Base-by-base conservation (phyloP, 2,797 vertebrate species). In the Brachyalestes nurse region DNA sequence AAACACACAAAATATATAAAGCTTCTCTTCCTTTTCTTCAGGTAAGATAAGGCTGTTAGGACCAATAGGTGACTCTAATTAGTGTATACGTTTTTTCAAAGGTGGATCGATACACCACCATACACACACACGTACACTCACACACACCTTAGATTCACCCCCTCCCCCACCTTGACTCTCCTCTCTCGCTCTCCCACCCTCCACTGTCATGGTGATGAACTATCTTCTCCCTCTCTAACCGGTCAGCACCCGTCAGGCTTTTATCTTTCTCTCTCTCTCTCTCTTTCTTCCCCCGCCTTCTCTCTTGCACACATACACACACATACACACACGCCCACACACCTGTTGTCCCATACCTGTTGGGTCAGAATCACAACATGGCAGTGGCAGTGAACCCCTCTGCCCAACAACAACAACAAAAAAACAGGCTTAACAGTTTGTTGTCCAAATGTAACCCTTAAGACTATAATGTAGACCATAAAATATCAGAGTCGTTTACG, bases 171-270 rank as follows among this genome's bases (percentile, higher is more conserved):
- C 45, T 10, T 13, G 17, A n/a, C 49, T 7, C 28, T 49, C 10
- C 21, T 65, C 40, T 83, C 85, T 89, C 85, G 72, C 75, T 49
- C 84, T 87, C 76, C 86, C 87, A 75, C 86, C 86, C 87, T 82
- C 82, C 83, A 83, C 85, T 85, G 80, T 91, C 80, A 88, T 55
- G 79, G 78, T 87, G 80, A 87, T 80, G 85, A 88, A 86, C 84
- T 86, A 83, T 85, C 34, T 82, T 80, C 75, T 76, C 58, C 51
- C 60, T 70, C 78, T 82, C 49, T 23, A 51, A 77, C 72, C 42
- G 57, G 70, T 77, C 65, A 75, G 62, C 70, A 78, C 83, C 79
- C 78, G 58, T 83, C 82, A 82, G 74, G 86, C 83, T 86, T 51
- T 42, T 79, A 69, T 74, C n/a, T 73, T 58, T 1, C 67, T 77